A percentile compares a stretch with the other conserved stretches of the same genome.
phyloP scores from a whole-genome alignment of 2,888 invertebrate genomes.

The Hirtodrosophila confusa region DNA sequence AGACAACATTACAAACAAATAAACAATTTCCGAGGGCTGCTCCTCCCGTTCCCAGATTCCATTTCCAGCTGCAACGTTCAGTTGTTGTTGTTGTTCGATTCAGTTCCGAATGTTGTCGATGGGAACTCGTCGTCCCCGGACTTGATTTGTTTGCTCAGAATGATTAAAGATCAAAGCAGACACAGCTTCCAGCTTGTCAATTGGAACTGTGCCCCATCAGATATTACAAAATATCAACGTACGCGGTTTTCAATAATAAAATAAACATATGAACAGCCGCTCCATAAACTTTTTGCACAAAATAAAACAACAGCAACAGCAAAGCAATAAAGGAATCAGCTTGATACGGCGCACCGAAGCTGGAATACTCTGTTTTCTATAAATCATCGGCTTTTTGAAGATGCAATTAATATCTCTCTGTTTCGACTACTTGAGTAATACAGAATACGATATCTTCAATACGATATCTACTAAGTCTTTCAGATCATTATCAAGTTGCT shows the following conservation, averaged over 20 bases:
- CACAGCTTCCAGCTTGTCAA: constrained; percentile 58
- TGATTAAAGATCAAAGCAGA: constrained; percentile 71
- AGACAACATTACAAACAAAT: constrained; percentile 65
- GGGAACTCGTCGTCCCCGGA: constrained; percentile 47
- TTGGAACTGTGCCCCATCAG: not conserved
- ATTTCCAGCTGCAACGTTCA: constrained; percentile 54
- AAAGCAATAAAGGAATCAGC: too few relatives aligned
- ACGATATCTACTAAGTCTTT: too few relatives aligned
- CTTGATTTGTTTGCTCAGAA: constrained; percentile 73
- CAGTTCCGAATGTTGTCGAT: constrained; percentile 29
- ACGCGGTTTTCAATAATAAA: constrained; percentile 49
- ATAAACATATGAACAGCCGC: constrained; percentile 52
- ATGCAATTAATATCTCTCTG: too few relatives aligned
- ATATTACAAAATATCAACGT: constrained; percentile 41
- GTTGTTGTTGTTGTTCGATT: constrained; percentile 33
- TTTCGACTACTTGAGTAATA: too few relatives aligned
- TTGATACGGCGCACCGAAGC: not conserved
- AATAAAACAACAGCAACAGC: not conserved
- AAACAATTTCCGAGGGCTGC: constrained; percentile 63
- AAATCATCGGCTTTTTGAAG: too few relatives aligned
- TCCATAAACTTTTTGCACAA: constrained; percentile 15
- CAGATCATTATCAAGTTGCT: too few relatives aligned
- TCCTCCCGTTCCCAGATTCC: constrained; percentile 23
- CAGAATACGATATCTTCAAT: too few relatives aligned
- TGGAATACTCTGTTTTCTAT: not conserved